These are phyloP conservation scores for Corvus moneduloides DNA, from an alignment of 2,113 vertebrate species.

Conservation along the genomic window DNA sequence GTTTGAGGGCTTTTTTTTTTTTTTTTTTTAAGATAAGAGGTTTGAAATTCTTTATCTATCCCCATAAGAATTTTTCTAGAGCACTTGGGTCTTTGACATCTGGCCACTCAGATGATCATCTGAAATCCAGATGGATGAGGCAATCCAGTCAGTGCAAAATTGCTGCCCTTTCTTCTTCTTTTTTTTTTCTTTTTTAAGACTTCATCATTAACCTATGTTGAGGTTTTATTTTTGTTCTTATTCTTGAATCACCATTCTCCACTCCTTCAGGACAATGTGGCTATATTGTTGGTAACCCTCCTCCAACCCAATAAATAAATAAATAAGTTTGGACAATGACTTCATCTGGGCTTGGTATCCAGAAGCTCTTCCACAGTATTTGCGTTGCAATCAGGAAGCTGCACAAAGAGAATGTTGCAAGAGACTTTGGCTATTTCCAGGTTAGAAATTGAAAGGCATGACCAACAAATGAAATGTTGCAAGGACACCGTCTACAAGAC, in stretches of 20 bases:
- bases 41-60: conserved; percentile 22
- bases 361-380: conserved; percentile 66
- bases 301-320: conserved; percentile 77
- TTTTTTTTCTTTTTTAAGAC: neutral
- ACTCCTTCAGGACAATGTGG: conserved; percentile 16
- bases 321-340: conserved; percentile 75
- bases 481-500: conserved; percentile 52
- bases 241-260: conserved; percentile 47
- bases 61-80: conserved; percentile 30
- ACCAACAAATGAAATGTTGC: conserved; percentile 51
- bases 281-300: conserved; percentile 27
- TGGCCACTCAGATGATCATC: neutral
- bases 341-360: conserved; percentile 65
- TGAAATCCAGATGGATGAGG: conserved; percentile 25
- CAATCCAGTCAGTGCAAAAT: conserved; percentile 63
- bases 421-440: conserved; percentile 58
- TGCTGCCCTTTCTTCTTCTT: neutral
- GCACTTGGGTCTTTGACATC: conserved; percentile 11
- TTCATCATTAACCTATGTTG: neutral
- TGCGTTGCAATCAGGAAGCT: conserved; percentile 52
- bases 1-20: neutral
- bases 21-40: neutral
- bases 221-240: neutral
- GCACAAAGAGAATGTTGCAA: conserved; percentile 56
- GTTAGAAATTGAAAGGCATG: conserved; percentile 62